These are phyloP conservation scores for Drosophila micromelanica DNA, from an alignment of 1,140 invertebrate species.

Conservation along the genomic window DNA sequence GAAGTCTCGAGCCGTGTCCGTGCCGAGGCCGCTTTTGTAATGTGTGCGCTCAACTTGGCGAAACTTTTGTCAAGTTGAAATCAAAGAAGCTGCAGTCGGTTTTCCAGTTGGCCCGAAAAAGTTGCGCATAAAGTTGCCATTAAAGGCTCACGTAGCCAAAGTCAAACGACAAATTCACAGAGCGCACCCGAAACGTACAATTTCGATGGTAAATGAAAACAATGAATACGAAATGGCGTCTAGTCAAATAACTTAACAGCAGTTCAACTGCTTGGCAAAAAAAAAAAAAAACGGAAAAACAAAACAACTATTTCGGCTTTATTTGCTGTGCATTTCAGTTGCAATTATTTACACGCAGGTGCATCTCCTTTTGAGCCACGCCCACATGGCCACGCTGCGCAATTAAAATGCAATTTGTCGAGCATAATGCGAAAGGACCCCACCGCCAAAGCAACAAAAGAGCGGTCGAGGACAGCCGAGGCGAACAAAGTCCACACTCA, in stretches of 20 bases:
- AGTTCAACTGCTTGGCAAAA: slow-evolving; percentile 44
- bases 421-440: slow-evolving; percentile 41
- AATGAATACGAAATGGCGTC: slow-evolving; percentile 6
- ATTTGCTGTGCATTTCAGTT: slow-evolving; percentile 74
- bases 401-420: slow-evolving; percentile 77
- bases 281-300: too few species aligned
- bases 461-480: slow-evolving; percentile 4
- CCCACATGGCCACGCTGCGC: slow-evolving; percentile 32
- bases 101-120: slow-evolving; percentile 53
- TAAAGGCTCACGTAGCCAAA: slow-evolving; percentile 78
- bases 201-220: slow-evolving; percentile 30
- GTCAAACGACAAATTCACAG: slow-evolving; percentile 81
- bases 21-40: slow-evolving; percentile 52
- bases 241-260: slow-evolving; percentile 33
- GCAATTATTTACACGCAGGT: slow-evolving; percentile 73
- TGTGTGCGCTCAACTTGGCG: slow-evolving; percentile 64
- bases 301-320: slow-evolving; percentile 45
- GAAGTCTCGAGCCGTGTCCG: slow-evolving; percentile 25
- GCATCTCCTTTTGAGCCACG: slow-evolving; percentile 53
- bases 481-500: slow-evolving; percentile 31
- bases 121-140: slow-evolving; percentile 71
- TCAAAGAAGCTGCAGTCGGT: slow-evolving; percentile 57
- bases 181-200: slow-evolving; percentile 32
- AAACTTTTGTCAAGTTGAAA: slow-evolving; percentile 75
- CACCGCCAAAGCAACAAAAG: slow-evolving; percentile 45